phyloP scores from a whole-genome alignment of 1,140 invertebrate species.

The Nymphalis io region DNA sequence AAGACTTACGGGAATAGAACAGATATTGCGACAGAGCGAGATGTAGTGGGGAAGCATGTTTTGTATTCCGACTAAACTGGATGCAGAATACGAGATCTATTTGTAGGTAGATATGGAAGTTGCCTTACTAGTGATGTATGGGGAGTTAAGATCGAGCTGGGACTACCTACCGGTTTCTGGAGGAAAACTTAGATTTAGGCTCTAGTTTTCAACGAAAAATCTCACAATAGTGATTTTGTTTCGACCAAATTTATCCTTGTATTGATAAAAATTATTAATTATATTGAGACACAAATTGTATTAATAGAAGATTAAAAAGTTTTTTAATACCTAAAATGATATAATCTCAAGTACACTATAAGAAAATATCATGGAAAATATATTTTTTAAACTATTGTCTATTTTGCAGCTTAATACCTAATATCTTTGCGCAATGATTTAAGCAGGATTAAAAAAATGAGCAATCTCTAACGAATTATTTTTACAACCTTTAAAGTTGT shows the following conservation, averaged over 20 bases:
- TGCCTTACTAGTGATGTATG: conserved; percentile 33
- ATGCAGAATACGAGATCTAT: conserved; percentile 44
- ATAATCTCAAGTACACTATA: no score
- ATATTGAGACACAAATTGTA: no score
- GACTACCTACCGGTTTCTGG: conserved; percentile 2
- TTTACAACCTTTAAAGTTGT: conserved; percentile 24
- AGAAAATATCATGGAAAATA: no score
- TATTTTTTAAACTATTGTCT: no score
- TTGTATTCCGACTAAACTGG: conserved; percentile 53
- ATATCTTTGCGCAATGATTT: no score
- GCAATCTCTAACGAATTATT: conserved; percentile 10
- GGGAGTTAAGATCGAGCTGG: conserved; percentile 23
- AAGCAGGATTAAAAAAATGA: neutral
- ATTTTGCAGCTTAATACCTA: no score
- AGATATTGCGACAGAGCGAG: conserved; percentile 48
- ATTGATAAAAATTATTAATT: no score
- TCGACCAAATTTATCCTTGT: neutral
- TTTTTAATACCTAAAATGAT: no score
- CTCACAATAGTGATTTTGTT: neutral
- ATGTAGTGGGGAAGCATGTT: conserved; percentile 50
- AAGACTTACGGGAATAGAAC: conserved; percentile 52
- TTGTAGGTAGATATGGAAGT: conserved; percentile 32
- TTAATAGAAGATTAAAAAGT: no score
- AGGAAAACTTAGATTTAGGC: neutral
- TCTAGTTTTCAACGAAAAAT: neutral